These are phyloP conservation scores for Neopelma chrysocephalum DNA, from an alignment of 2,797 vertebrate genomes.

Conservation along the genomic window DNA sequence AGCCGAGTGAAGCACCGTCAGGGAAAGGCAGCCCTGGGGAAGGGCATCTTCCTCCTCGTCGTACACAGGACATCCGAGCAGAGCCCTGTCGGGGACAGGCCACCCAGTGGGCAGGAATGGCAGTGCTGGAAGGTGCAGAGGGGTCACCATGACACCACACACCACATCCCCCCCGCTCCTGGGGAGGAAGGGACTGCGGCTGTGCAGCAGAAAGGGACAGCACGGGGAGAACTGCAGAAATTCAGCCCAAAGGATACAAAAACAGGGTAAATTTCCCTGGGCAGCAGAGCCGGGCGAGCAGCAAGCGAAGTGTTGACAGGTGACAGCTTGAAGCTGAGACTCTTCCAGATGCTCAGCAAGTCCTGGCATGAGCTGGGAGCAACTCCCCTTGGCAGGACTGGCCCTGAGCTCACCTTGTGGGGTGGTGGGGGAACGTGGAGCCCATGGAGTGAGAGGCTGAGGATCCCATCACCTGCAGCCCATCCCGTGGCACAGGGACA, in stretches of 20 bases:
- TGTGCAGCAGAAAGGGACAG: neutral
- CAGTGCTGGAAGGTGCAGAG: neutral
- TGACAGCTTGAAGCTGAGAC: neutral
- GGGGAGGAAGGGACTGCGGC: neutral
- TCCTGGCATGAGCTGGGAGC: neutral
- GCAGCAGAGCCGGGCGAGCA: neutral
- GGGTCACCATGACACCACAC: neutral
- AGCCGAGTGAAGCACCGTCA: neutral
- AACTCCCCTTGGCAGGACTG: neutral
- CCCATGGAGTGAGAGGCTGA: neutral
- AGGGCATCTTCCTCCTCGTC: neutral
- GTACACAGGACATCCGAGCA: neutral
- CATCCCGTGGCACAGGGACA: neutral
- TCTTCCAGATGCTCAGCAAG: neutral
- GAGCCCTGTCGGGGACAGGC: neutral
- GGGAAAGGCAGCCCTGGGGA: slow-evolving; percentile 12
- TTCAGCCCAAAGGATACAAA: neutral
- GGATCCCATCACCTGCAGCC: neutral
- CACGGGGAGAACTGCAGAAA: neutral
- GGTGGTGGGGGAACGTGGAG: accelerated
- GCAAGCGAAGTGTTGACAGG: neutral
- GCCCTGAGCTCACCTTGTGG: accelerated
- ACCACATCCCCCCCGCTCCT: neutral
- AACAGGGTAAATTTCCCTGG: neutral
- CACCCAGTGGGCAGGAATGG: neutral